Evolutionary conservation across 1,140 invertebrate species (phyloP).

Genomic region (Chlorops oryzae): DNA sequence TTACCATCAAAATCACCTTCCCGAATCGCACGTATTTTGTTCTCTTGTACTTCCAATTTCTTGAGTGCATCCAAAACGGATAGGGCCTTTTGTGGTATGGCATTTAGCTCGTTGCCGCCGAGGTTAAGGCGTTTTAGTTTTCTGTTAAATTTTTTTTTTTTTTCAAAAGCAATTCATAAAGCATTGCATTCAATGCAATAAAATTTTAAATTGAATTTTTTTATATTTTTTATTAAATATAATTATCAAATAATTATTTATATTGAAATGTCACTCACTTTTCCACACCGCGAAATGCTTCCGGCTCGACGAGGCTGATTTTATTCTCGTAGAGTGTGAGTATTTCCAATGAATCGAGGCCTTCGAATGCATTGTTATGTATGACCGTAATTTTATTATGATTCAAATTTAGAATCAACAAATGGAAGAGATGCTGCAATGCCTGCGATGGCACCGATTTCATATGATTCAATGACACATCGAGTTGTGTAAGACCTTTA

Average conservation of each 20-base stretch:
- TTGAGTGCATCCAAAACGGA: constrained; percentile 70
- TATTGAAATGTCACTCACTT: constrained; percentile 69
- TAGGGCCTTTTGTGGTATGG: constrained; percentile 70
- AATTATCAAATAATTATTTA: not conserved
- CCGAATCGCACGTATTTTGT: constrained; percentile 66
- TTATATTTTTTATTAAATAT: not conserved
- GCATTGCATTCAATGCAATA: not conserved
- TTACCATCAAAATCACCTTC: constrained; percentile 80
- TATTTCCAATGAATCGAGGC: constrained; percentile 77
- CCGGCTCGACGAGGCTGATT: constrained; percentile 67
- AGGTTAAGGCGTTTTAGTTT: constrained; percentile 79
- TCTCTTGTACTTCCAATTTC: constrained; percentile 82
- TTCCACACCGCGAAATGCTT: constrained; percentile 77
- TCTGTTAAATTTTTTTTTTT: no score
- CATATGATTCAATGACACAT: constrained; percentile 74
- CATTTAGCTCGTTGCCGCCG: constrained; percentile 72
- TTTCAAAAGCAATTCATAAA: no score
- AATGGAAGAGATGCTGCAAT: constrained; percentile 68
- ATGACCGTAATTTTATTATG: constrained; percentile 77
- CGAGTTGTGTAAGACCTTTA: constrained; percentile 73
- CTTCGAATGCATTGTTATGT: constrained; percentile 72
- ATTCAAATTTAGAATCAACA: constrained; percentile 83
- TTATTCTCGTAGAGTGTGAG: constrained; percentile 84
- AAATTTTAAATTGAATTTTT: constrained; percentile 3
- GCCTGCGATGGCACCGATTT: constrained; percentile 71